These are phyloP conservation scores for Cephus nigrinus DNA, from an alignment of 2,888 invertebrate genomes.

Conservation along the genomic window DNA sequence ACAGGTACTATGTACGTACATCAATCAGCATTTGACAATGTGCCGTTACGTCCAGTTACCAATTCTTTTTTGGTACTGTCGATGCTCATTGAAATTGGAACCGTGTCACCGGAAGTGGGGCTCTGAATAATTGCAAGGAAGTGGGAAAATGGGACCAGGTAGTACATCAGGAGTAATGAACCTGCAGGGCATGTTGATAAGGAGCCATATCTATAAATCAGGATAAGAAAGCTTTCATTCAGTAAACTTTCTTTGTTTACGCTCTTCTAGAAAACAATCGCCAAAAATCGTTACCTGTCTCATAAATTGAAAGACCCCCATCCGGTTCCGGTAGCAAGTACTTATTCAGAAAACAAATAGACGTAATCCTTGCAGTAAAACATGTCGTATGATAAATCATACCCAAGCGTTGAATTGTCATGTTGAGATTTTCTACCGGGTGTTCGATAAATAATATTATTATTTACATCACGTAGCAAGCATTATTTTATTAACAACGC, in stretches of 20 bases:
- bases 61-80: conserved; percentile 22
- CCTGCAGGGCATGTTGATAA: neutral
- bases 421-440: neutral
- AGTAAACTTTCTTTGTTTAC: neutral
- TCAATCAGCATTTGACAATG: conserved; percentile 21
- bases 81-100: conserved; percentile 36
- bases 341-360: neutral
- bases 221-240: neutral
- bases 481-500: neutral
- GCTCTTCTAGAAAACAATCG: neutral
- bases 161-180: neutral
- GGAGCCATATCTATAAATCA: neutral
- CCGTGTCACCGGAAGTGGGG: conserved; percentile 35
- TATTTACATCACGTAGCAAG: neutral
- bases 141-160: conserved; percentile 10
- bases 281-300: neutral
- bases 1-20: neutral
- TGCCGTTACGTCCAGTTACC: conserved; percentile 27
- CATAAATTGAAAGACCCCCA: neutral
- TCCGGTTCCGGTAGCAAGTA: neutral
- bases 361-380: neutral
- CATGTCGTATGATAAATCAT: neutral
- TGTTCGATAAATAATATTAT: neutral
- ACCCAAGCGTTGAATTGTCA: neutral
- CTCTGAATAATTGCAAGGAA: conserved; percentile 22